Percentiles rank a stretch among this genome's conserved stretches.
Conservation (phyloP, 2,888 invertebrate species). For the Drosophila percnosoma region DNA sequence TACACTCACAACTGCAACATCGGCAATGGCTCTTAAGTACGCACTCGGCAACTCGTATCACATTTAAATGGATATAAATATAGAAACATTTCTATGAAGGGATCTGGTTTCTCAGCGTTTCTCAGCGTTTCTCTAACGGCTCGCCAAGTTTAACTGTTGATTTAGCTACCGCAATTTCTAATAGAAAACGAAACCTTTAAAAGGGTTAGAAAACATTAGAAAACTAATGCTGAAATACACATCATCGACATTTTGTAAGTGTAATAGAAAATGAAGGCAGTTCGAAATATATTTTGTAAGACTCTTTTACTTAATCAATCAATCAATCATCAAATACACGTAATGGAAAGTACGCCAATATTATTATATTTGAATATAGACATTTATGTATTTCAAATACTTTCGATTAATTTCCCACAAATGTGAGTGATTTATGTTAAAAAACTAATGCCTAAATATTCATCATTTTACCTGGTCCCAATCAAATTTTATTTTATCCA, state of each 20-base stretch:
- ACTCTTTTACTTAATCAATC: too few relatives aligned
- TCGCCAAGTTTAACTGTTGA: slow-evolving; percentile 13
- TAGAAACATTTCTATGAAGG: slow-evolving; percentile 25
- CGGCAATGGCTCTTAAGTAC: slow-evolving; percentile 35
- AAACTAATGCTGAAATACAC: background rate
- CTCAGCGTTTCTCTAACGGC: background rate
- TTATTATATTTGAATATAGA: background rate
- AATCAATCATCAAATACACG: background rate
- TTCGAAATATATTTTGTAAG: background rate
- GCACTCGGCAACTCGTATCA: slow-evolving; percentile 46
- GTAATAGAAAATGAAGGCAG: background rate
- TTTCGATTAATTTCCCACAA: background rate
- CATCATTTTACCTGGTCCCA: too few relatives aligned
- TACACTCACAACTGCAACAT: slow-evolving; percentile 29
- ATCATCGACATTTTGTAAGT: background rate
- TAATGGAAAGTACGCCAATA: background rate
- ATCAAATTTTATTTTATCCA: background rate
- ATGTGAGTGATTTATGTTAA: background rate
- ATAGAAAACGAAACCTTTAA: background rate
- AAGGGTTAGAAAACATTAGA: background rate
- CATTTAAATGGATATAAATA: slow-evolving; percentile 71
- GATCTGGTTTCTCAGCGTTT: slow-evolving; percentile 6
- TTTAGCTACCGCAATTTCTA: background rate
- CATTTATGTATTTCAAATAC: background rate
- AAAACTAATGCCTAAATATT: background rate